phyloP scores from a whole-genome alignment of 2,797 vertebrate species.

The Centroberyx gerrardi region DNA sequence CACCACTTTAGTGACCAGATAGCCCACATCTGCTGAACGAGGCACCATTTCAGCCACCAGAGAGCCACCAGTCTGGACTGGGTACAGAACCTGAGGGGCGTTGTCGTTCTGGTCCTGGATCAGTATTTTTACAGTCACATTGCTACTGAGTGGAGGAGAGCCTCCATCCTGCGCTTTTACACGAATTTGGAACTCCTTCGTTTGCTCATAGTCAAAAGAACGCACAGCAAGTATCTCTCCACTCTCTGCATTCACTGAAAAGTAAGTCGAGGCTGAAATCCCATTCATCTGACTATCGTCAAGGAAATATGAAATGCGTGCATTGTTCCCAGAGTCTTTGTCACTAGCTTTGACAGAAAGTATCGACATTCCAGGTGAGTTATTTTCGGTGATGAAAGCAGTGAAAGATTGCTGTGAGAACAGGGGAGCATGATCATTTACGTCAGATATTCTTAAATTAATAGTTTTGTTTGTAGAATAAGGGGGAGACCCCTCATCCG shows the following conservation, averaged over 20 bases:
- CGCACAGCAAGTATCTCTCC: conserved; percentile 78
- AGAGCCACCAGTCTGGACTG: conserved; percentile 74
- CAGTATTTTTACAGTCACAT: too few species aligned
- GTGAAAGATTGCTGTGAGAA: conserved; percentile 70
- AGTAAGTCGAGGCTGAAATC: conserved; percentile 71
- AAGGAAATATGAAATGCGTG: conserved; percentile 82
- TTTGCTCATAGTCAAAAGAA: conserved; percentile 85
- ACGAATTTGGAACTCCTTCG: conserved; percentile 73
- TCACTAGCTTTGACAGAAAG: conserved; percentile 81
- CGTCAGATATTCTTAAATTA: conserved; percentile 77
- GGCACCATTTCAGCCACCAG: conserved; percentile 84
- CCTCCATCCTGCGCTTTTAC: conserved; percentile 84
- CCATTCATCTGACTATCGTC: conserved; percentile 77
- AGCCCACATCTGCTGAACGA: conserved; percentile 87
- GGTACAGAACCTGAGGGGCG: too few species aligned
- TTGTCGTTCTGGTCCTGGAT: too few species aligned
- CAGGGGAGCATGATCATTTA: conserved; percentile 82
- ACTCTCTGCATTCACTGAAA: conserved; percentile 82
- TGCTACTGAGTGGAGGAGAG: conserved; percentile 69
- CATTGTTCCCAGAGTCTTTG: conserved; percentile 80
- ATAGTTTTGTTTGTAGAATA: conserved; percentile 77
- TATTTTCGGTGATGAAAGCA: conserved; percentile 81
- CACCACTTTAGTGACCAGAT: conserved; percentile 90
- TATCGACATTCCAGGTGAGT: conserved; percentile 74
- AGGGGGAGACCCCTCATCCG: conserved; percentile 78